Percentiles rank a stretch among this genome's conserved stretches.
Conservation (phyloP, 2,113 vertebrate species). For the Coptodon rendalli region DNA sequence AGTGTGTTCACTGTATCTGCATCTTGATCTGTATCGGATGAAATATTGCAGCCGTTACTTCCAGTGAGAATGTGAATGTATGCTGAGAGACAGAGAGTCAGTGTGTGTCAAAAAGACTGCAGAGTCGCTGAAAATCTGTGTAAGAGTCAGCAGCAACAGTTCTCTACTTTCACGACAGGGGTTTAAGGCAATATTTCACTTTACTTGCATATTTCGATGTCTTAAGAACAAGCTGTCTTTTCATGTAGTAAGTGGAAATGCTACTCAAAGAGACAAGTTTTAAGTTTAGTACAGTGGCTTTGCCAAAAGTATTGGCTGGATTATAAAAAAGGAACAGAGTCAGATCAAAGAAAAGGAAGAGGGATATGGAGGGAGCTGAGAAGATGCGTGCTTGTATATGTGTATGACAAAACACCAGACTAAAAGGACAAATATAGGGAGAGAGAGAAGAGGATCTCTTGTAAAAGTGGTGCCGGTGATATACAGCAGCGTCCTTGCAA, state of each 20-base stretch:
- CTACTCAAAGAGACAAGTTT: neutral
- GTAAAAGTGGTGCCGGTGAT: constrained; percentile 60
- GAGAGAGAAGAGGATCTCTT: constrained; percentile 16
- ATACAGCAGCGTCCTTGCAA: constrained; percentile 63
- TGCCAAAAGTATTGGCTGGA: neutral
- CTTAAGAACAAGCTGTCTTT: neutral
- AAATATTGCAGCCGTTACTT: constrained; percentile 42
- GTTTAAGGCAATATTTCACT: neutral
- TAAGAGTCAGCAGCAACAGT: constrained; percentile 34
- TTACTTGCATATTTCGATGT: constrained; percentile 8
- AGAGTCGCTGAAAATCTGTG: constrained; percentile 16
- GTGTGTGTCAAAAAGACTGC: constrained; percentile 2
- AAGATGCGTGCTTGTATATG: neutral
- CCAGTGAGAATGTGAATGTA: neutral
- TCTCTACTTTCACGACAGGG: neutral
- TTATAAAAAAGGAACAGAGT: neutral
- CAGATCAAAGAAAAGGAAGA: neutral
- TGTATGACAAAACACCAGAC: neutral
- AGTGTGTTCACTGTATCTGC: neutral
- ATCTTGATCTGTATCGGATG: constrained; percentile 14
- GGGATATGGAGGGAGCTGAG: neutral
- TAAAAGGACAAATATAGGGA: neutral
- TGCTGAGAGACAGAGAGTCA: neutral
- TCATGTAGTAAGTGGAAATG: neutral
- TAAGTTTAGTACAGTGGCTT: neutral